phyloP scores from a whole-genome alignment of 1,140 invertebrate genomes.

The Pachyrhynchus sulphureomaculatus region DNA sequence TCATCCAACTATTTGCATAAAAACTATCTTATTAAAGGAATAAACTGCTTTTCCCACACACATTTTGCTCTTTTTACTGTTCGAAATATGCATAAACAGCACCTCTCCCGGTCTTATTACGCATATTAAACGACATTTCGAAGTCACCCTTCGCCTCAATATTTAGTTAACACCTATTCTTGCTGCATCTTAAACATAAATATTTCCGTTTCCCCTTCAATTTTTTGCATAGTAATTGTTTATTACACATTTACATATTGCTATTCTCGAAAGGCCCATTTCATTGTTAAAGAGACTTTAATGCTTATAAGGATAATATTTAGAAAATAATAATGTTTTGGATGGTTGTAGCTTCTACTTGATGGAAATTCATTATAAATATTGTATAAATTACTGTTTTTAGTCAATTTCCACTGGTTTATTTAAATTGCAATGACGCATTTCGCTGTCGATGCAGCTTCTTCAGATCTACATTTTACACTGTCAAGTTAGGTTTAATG shows the following conservation, averaged over 20 bases:
- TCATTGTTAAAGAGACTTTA: too few relatives aligned
- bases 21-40: constrained; percentile 16
- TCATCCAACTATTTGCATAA: constrained; percentile 7
- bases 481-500: too few relatives aligned
- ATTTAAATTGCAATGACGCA: too few relatives aligned
- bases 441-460: too few relatives aligned
- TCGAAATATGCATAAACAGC: constrained; percentile 9
- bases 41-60: constrained; percentile 15
- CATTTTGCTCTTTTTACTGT: constrained; percentile 7
- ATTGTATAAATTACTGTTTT: too few relatives aligned
- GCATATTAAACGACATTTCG: constrained; percentile 11
- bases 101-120: constrained; percentile 8
- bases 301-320: too few relatives aligned
- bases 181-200: constrained; percentile 7
- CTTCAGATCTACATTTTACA: too few relatives aligned
- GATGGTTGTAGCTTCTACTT: too few relatives aligned
- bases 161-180: constrained; percentile 20
- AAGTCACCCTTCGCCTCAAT: constrained; percentile 8
- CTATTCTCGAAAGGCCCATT: too few relatives aligned
- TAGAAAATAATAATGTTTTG: too few relatives aligned
- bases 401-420: too few relatives aligned
- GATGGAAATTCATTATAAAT: too few relatives aligned
- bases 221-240: neutral
- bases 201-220: neutral
- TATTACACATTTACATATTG: neutral